These are phyloP conservation scores for Platycheirus rosarum DNA, from an alignment of 2,888 invertebrate genomes.

Conservation along the genomic window DNA sequence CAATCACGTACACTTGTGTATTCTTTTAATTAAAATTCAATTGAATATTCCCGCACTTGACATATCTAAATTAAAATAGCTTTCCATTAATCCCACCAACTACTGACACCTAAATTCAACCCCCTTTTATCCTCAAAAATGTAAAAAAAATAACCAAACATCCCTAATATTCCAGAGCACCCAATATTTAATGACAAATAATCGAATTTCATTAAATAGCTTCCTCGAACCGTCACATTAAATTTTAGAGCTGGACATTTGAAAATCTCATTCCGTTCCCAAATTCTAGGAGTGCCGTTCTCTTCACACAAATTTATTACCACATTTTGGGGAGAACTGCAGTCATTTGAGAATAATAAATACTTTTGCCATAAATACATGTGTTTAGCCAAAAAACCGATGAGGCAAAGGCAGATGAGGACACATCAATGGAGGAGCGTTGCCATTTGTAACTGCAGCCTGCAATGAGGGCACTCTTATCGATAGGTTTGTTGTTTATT, in stretches of 20 bases:
- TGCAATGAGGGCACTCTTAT: conserved; percentile 54
- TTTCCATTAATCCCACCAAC: conserved; percentile 9
- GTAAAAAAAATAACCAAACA: not conserved
- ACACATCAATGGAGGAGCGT: conserved; percentile 38
- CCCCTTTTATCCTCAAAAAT: too few species aligned
- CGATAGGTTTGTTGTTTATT: conserved; percentile 25
- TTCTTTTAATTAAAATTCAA: conserved; percentile 46
- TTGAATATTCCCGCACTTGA: conserved; percentile 33
- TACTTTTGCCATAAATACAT: conserved; percentile 28
- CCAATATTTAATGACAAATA: conserved; percentile 8
- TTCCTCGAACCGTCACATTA: conserved; percentile 36
- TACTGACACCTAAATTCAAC: not conserved
- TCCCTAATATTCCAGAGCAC: too few species aligned
- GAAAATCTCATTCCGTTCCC: conserved; percentile 38
- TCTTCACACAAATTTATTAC: conserved; percentile 57
- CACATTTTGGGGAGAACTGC: not conserved
- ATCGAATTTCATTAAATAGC: conserved; percentile 55
- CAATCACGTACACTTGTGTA: conserved; percentile 29
- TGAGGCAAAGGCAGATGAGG: not conserved
- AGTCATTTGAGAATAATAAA: conserved; percentile 44
- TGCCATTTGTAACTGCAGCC: conserved; percentile 14
- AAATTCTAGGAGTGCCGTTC: not conserved
- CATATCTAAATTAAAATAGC: conserved; percentile 37
- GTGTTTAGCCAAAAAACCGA: conserved; percentile 12
- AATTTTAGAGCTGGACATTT: conserved; percentile 27